Evolutionary conservation across 1,140 invertebrate genomes (phyloP).

Genomic region (Drosophila punjabiensis): DNA sequence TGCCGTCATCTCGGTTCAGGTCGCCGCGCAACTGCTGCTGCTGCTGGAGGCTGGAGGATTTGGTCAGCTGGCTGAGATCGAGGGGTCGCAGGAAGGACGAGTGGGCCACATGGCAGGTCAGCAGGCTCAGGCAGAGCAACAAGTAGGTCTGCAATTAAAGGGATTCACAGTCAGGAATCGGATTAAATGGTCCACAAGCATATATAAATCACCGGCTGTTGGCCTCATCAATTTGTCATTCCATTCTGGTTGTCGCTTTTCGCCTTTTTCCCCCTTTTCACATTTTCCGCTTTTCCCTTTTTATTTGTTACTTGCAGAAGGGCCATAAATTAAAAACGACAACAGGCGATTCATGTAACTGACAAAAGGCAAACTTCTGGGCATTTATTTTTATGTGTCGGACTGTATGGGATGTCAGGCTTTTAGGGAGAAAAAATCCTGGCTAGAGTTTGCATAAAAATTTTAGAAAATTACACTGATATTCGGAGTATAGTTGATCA

Average conservation of each 20-base stretch:
- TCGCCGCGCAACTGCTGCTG: constrained; percentile 55
- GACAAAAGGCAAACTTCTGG: constrained; percentile 22
- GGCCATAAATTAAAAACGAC: constrained; percentile 55
- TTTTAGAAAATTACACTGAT: not conserved
- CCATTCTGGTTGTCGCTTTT: constrained; percentile 7
- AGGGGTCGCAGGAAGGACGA: constrained; percentile 69
- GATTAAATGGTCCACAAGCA: constrained; percentile 11
- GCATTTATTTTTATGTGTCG: constrained; percentile 29
- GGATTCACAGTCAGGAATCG: constrained; percentile 12
- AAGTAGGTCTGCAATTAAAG: constrained; percentile 58
- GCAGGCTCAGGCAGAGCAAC: constrained; percentile 73
- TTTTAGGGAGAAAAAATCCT: not conserved
- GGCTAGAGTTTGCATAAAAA: not conserved
- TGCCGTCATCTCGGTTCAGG: constrained; percentile 37
- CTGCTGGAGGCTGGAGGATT: constrained; percentile 59
- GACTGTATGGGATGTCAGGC: constrained; percentile 30
- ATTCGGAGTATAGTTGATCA: not conserved
- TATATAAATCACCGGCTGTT: constrained; percentile 53
- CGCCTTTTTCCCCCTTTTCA: not conserved
- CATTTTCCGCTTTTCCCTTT: constrained; percentile 4
- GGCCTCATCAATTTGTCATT: constrained; percentile 69
- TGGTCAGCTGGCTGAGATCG: constrained; percentile 67
- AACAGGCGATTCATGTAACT: constrained; percentile 30
- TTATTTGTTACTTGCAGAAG: constrained; percentile 35
- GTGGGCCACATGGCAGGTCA: constrained; percentile 70